Evolutionary conservation across 2,888 invertebrate species (phyloP).

Genomic region (Tridacna gigas): DNA sequence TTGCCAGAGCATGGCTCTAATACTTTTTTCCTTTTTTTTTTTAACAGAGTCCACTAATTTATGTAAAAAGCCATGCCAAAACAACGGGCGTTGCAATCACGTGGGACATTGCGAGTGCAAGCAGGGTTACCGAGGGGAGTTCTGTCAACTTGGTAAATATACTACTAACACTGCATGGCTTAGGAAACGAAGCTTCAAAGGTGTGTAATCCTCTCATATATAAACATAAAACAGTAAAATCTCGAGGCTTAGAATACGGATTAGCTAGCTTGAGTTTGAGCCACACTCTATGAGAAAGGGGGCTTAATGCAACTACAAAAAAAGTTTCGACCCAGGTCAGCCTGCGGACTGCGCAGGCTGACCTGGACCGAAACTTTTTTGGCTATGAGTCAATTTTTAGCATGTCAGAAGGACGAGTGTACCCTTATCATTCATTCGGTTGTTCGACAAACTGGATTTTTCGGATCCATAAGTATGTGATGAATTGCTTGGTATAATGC

Average conservation of each 20-base stretch:
- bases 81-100: constrained; percentile 95
- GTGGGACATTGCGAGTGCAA: constrained; percentile 96
- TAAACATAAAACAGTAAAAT: too few species aligned
- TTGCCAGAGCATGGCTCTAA: too few species aligned
- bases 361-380: background rate
- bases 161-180: constrained; percentile 28
- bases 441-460: too few species aligned
- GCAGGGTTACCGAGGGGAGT: constrained; percentile 93
- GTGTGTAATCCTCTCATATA: constrained; percentile 7
- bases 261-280: too few species aligned
- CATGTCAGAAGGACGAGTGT: too few species aligned
- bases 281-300: too few species aligned
- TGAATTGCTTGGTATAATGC: too few species aligned
- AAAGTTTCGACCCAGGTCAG: background rate
- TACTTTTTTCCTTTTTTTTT: background rate
- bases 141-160: constrained; percentile 92
- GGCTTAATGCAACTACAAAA: too few species aligned
- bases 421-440: too few species aligned
- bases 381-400: too few species aligned
- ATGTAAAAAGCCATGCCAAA: constrained; percentile 95
- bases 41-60: constrained; percentile 88
- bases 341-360: background rate
- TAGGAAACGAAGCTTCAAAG: constrained; percentile 23
- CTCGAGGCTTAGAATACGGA: too few species aligned
- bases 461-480: too few species aligned